phyloP scores from a whole-genome alignment of 53 echinoderm and acorn worm species.

The Mesocentrotus franciscanus region DNA sequence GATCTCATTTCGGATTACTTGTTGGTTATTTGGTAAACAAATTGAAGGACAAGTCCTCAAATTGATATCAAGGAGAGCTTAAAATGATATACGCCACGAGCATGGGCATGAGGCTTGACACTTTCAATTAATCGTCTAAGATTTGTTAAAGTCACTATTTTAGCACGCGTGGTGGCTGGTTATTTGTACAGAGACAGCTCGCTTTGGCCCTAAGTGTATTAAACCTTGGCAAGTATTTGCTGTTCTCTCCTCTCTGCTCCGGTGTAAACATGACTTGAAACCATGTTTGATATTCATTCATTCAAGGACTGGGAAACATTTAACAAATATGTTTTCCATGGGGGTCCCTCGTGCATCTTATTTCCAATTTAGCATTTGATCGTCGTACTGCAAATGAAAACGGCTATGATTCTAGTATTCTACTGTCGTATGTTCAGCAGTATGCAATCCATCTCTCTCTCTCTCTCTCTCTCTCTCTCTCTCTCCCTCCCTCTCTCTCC shows the following conservation, averaged over 20 bases:
- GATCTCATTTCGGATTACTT: neutral
- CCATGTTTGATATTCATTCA: neutral
- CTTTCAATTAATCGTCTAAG: neutral
- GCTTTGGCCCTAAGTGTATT: neutral
- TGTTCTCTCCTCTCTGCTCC: neutral
- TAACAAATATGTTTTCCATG: neutral
- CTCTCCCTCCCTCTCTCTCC: too few species aligned
- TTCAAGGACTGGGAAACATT: neutral
- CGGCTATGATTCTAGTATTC: neutral
- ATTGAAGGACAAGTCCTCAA: neutral
- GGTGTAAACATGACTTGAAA: neutral
- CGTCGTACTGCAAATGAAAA: neutral
- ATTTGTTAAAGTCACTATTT: neutral
- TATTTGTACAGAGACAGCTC: neutral
- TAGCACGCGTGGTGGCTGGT: neutral
- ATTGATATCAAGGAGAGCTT: neutral
- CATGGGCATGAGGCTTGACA: neutral
- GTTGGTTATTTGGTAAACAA: neutral
- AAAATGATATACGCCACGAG: neutral
- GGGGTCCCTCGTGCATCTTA: neutral
- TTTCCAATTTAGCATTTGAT: neutral
- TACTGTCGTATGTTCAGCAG: neutral
- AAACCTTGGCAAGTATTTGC: neutral
- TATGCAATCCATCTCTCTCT: neutral
- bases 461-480: too few species aligned